Base-by-base conservation (phyloP, 2,888 invertebrate genomes). In the Lepidocyrtoides sp. region DNA sequence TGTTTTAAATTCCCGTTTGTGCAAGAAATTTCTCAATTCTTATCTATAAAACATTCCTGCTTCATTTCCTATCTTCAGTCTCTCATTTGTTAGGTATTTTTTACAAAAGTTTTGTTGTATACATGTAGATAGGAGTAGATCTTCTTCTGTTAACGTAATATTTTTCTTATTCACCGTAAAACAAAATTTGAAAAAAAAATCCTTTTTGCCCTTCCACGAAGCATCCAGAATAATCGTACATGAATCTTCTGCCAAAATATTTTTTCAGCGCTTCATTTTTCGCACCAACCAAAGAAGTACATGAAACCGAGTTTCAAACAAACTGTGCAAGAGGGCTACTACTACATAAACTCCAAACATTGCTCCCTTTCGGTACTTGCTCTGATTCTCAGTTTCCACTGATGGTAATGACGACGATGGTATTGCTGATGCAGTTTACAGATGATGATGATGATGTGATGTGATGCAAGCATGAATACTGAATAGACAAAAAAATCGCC, bases 231-330 rank as follows among this genome's bases (percentile, higher is more conserved):
- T 57, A 54, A 79, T 84, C 32, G 66, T 69, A 51, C 84, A 66
- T 63, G 51, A 81, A 91, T 91, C 69, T 81, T 51, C 85, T 94
- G 93, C 94, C 94, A 93, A 94, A 94, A 93, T 94, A 94, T 94
- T 94, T 94, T 93, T 93, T 93, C 93, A 93, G 92, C 93, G 92
- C 93, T 93, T 92, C 93, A 94, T 94, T 94, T 93, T 94, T 94
- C 93, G 93, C 93, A 93, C 93, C 87, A 85, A 81, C 92, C 84
- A 66, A 60, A 79, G 86, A 90, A 79, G 32, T 69, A 82, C 63
- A 60, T 29, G 69, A 86, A 82, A 60, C 57, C 48, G 41, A 72
- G 69, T 54, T 69, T 41, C 54, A 72, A 72, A 85, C 57, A 85
- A 75, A 63, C 48, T 41, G 26, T 17, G 17, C 7, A 84, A 44